Percentiles rank a stretch among this genome's conserved stretches.
phyloP scores from a whole-genome alignment of 2,797 vertebrate genomes.

The Tragelaphus eurycerus region DNA sequence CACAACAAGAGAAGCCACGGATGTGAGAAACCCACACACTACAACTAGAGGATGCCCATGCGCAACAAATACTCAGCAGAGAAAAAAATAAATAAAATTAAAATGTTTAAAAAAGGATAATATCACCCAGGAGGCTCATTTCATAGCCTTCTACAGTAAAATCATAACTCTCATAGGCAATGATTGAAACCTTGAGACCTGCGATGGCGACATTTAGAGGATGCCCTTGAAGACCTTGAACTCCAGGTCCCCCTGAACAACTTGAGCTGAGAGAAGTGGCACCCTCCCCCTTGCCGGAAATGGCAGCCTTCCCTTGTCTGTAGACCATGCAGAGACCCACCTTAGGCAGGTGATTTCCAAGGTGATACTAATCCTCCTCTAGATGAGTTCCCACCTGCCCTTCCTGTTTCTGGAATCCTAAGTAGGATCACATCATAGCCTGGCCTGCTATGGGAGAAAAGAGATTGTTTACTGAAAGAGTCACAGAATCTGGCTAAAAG shows the following conservation, averaged over 20 bases:
- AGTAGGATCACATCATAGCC: background rate
- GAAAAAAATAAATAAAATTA: background rate
- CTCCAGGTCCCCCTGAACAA: background rate
- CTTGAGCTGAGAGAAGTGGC: background rate
- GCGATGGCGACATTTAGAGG: background rate
- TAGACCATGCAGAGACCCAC: background rate
- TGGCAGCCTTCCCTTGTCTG: background rate
- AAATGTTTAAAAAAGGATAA: background rate
- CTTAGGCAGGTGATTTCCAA: background rate
- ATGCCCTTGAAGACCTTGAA: background rate
- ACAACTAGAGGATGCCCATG: background rate
- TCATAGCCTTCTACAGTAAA: background rate
- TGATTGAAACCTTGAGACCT: background rate
- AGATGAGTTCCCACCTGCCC: background rate
- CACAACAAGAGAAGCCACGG: background rate
- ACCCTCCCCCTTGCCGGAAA: background rate
- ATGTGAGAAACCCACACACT: background rate
- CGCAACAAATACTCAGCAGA: fast-evolving
- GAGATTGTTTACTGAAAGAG: background rate
- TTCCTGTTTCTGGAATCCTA: background rate
- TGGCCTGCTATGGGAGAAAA: background rate
- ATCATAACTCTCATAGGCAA: background rate
- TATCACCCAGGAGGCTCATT: background rate
- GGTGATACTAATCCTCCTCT: background rate
- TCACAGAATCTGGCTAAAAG: background rate